A percentile compares a stretch with the other conserved stretches of the same genome.
phyloP scores from a whole-genome alignment of 2,888 invertebrate species.

The Fragum sueziense region DNA sequence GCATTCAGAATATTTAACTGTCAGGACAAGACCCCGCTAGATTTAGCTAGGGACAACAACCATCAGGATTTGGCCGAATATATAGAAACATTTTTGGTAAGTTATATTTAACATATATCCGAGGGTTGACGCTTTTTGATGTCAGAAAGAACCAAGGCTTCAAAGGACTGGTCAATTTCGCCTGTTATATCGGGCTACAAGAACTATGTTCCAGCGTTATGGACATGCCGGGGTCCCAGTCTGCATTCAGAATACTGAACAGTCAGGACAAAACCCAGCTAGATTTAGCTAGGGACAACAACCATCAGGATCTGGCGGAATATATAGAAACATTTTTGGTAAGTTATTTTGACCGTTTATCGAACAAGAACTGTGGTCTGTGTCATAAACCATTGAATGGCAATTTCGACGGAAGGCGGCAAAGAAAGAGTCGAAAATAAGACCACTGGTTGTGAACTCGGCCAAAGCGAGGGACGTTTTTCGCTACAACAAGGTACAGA shows the following conservation, averaged over 20 bases:
- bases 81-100: conserved; percentile 43
- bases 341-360: too few relatives aligned
- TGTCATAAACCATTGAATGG: too few relatives aligned
- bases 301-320: conserved; percentile 43
- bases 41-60: conserved; percentile 38
- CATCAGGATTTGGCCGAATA: conserved; percentile 49
- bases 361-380: too few relatives aligned
- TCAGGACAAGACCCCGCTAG: conserved; percentile 41
- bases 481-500: too few relatives aligned
- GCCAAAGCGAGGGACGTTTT: too few relatives aligned
- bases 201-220: conserved; percentile 41
- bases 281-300: conserved; percentile 41
- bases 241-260: conserved; percentile 43
- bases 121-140: background rate
- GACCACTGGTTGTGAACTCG: too few relatives aligned
- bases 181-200: conserved; percentile 46
- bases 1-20: conserved; percentile 45
- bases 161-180: conserved; percentile 56
- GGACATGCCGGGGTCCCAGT: conserved; percentile 42
- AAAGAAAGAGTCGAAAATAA: too few relatives aligned
- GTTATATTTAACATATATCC: too few relatives aligned
- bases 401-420: too few relatives aligned
- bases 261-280: conserved; percentile 38
- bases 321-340: conserved; percentile 49
- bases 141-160: conserved; percentile 28